Percentiles rank a stretch among this genome's conserved stretches.
Conservation (phyloP, 2,113 vertebrate genomes). For the Capra hircus region DNA sequence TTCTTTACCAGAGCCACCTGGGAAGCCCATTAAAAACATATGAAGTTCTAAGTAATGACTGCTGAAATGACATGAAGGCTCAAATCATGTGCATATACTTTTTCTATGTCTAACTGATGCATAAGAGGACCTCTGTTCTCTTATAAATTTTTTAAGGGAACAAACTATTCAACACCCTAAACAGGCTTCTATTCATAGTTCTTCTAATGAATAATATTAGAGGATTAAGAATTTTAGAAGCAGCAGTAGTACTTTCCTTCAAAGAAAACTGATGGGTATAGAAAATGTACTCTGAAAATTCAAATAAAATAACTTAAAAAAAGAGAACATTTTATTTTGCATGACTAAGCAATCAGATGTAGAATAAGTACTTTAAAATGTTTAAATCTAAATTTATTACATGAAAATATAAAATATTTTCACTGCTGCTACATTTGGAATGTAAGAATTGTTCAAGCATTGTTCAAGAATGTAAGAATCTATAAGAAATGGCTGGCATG, state of each 20-base stretch:
- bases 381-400: neutral
- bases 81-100: neutral
- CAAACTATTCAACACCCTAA: neutral
- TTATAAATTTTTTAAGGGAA: neutral
- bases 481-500: neutral
- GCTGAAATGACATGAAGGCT: neutral
- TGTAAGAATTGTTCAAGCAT: conserved; percentile 4
- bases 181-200: neutral
- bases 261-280: neutral
- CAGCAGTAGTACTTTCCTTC: neutral
- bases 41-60: neutral
- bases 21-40: neutral
- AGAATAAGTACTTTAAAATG: neutral
- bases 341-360: neutral
- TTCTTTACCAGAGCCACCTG: neutral
- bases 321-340: neutral
- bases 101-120: neutral
- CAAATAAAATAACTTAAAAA: neutral
- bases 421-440: neutral
- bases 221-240: neutral
- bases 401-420: neutral
- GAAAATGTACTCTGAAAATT: neutral
- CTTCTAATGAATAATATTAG: neutral
- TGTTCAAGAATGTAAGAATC: neutral
- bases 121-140: neutral